Conservation (phyloP, 2,797 vertebrate species). For the Rousettus madagascariensis region DNA sequence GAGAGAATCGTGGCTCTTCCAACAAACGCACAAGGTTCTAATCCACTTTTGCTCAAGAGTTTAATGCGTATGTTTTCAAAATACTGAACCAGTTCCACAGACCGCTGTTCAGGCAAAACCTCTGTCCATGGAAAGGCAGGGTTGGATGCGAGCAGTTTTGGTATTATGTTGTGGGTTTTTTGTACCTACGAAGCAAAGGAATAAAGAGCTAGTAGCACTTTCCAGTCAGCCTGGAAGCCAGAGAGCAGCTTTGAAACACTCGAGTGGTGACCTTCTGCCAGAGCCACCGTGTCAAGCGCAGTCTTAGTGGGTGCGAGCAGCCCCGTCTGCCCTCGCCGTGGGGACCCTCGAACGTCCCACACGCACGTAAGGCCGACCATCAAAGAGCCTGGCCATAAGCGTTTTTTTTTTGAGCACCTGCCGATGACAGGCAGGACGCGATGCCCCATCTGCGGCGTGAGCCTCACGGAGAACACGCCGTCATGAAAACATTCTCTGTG, state of each 20-base stretch:
- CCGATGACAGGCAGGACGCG: not conserved
- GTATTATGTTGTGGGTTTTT: not conserved
- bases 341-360: not conserved
- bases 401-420: conserved; percentile 26
- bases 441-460: conserved; percentile 33
- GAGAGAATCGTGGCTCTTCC: not conserved
- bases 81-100: not conserved
- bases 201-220: not conserved
- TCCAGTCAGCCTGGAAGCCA: not conserved
- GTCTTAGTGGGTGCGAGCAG: not conserved
- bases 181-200: conserved; percentile 41
- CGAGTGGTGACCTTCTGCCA: not conserved
- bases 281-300: no score
- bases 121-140: not conserved
- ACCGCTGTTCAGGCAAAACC: not conserved
- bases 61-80: conserved; percentile 19
- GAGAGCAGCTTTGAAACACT: conserved; percentile 9
- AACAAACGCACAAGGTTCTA: not conserved
- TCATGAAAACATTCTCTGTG: not conserved
- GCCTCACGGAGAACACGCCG: conserved; percentile 1
- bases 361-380: not conserved
- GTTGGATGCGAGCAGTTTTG: not conserved
- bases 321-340: not conserved
- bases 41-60: not conserved
- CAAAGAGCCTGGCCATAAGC: not conserved